Conservation (phyloP, 2,113 vertebrate species). For the Prinia subflava region DNA sequence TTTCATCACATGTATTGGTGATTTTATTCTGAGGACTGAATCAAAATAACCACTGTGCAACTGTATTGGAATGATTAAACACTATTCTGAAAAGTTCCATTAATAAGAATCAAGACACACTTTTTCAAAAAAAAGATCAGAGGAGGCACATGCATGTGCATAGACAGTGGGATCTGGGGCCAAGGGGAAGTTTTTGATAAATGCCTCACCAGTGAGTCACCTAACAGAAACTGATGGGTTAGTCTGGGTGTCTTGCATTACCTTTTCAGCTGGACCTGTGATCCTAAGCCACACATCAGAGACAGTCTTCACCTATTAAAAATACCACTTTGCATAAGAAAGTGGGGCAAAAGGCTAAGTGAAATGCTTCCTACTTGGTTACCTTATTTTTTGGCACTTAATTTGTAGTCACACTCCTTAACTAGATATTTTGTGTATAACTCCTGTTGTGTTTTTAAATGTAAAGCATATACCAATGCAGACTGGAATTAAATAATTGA, state of each 20-base stretch:
- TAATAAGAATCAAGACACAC: background rate
- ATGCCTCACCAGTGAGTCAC: background rate
- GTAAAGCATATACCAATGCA: background rate
- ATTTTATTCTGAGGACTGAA: background rate
- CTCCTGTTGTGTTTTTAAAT: background rate
- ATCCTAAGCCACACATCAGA: background rate
- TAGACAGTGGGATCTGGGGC: background rate
- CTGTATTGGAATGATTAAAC: background rate
- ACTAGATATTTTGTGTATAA: background rate
- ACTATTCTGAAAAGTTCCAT: background rate
- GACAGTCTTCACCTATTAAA: background rate
- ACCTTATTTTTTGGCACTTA: background rate
- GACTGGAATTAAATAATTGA: background rate
- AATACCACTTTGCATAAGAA: background rate
- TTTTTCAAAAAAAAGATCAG: background rate
- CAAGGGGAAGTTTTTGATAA: background rate
- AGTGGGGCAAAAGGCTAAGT: background rate
- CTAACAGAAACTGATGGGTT: background rate
- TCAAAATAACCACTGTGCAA: background rate
- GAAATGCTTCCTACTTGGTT: background rate
- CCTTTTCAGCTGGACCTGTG: background rate
- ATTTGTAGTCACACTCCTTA: background rate
- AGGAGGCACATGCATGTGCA: background rate
- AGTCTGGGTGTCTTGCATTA: background rate
- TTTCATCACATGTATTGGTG: background rate